Percentiles rank a stretch among this genome's conserved stretches.
Conservation (phyloP, 2,888 invertebrate species). For the Cosmia trapezina region DNA sequence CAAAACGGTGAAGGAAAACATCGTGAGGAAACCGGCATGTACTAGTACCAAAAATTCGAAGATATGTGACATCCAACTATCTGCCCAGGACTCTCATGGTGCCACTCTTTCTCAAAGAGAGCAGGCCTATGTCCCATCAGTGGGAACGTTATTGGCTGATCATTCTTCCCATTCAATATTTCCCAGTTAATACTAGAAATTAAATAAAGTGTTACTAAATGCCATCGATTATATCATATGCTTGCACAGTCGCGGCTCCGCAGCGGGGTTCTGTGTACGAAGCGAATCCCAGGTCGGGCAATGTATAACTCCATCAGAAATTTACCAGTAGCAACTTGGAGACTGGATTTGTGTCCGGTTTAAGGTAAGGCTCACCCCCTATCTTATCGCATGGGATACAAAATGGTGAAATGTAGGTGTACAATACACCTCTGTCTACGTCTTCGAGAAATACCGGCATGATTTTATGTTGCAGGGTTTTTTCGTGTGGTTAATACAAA, state of each 20-base stretch:
- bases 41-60: background rate
- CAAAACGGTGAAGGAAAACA: background rate
- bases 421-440: background rate
- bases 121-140: background rate
- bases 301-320: background rate
- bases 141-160: background rate
- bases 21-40: background rate
- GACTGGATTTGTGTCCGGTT: background rate
- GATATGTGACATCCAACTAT: no score
- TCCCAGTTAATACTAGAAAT: background rate
- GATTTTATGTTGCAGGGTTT: background rate
- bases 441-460: background rate
- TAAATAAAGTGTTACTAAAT: background rate
- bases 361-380: background rate
- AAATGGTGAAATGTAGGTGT: background rate
- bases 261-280: background rate
- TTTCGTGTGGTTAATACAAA: no score
- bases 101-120: background rate
- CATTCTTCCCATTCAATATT: background rate
- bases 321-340: background rate
- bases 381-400: background rate
- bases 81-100: background rate
- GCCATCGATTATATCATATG: no score
- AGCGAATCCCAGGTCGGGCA: background rate
- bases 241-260: no score